Conservation (phyloP, 2,113 vertebrate species). For the Maccullochella peelii region DNA sequence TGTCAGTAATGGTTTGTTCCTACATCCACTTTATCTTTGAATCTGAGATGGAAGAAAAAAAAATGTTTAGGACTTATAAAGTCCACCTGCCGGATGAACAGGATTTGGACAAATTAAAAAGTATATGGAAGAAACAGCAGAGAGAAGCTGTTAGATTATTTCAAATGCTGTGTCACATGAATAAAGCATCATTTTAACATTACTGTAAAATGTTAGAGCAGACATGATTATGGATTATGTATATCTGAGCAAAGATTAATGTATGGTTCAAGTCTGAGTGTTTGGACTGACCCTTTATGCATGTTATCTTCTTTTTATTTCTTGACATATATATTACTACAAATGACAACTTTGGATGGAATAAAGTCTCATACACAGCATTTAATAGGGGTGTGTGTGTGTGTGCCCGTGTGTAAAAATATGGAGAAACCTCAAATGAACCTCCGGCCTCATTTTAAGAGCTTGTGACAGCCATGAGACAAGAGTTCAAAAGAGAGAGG, state of each 20-base stretch:
- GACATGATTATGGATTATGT: slow-evolving; percentile 3
- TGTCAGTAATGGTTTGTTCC: not conserved
- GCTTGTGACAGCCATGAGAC: slow-evolving; percentile 43
- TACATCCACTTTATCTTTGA: not conserved
- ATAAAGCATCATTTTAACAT: not conserved
- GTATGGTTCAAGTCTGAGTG: not conserved
- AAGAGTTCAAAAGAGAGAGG: slow-evolving; percentile 19
- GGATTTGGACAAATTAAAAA: not conserved
- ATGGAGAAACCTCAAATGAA: slow-evolving; percentile 8
- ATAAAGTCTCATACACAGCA: not conserved
- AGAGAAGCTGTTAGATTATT: slow-evolving; percentile 5
- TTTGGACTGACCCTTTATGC: not conserved
- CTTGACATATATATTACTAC: not conserved
- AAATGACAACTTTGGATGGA: not conserved
- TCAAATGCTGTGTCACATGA: not conserved
- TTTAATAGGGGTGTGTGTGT: slow-evolving; percentile 1
- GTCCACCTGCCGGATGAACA: not conserved
- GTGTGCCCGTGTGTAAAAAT: slow-evolving; percentile 12
- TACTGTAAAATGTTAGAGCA: not conserved
- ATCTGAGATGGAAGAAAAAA: not conserved
- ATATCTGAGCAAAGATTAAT: not conserved
- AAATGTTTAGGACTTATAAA: not conserved
- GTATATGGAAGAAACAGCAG: not conserved
- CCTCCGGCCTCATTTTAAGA: slow-evolving; percentile 41
- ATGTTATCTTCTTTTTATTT: not conserved